Percentiles rank a stretch among this genome's conserved stretches.
These are phyloP conservation scores for Furnarius figulus DNA, from an alignment of 2,113 vertebrate species.

Conservation along the genomic window DNA sequence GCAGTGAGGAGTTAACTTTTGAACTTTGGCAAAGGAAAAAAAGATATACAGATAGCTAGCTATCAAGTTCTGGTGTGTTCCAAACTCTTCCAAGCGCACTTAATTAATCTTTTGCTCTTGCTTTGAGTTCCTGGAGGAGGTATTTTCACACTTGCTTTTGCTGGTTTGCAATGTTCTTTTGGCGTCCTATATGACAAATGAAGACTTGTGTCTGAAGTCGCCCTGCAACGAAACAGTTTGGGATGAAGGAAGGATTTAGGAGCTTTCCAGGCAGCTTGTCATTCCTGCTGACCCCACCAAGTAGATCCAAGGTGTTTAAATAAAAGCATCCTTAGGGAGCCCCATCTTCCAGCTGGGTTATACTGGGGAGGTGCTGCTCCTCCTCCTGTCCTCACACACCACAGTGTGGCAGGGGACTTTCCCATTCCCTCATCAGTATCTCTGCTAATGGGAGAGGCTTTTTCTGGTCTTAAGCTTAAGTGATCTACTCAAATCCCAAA, in stretches of 20 bases:
- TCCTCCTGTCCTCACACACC: rapidly evolving
- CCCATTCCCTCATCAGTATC: not conserved
- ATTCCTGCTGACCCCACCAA: not conserved
- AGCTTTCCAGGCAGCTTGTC: not conserved
- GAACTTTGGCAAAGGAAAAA: conserved; percentile 79
- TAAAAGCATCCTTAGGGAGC: not conserved
- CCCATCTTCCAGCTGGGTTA: not conserved
- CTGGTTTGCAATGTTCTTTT: not conserved
- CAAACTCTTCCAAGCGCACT: conserved; percentile 58
- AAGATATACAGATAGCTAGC: conserved; percentile 46
- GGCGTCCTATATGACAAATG: conserved; percentile 89
- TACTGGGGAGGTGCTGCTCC: not conserved
- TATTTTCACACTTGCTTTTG: conserved; percentile 61
- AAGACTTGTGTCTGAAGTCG: conserved; percentile 97
- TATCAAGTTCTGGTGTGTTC: conserved; percentile 52
- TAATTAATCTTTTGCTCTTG: conserved; percentile 37
- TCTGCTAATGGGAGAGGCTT: conserved; percentile 11
- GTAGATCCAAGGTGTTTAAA: rapidly evolving
- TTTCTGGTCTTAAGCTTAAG: conserved; percentile 9
- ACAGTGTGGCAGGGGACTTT: not conserved
- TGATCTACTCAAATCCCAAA: conserved; percentile 48
- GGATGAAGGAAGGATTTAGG: not conserved
- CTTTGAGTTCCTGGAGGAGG: conserved; percentile 68
- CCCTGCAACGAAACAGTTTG: conserved; percentile 77
- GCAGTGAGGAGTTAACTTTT: conserved; percentile 64